These are phyloP conservation scores for Sisyra nigra DNA, from an alignment of 2,888 invertebrate genomes.

Conservation along the genomic window DNA sequence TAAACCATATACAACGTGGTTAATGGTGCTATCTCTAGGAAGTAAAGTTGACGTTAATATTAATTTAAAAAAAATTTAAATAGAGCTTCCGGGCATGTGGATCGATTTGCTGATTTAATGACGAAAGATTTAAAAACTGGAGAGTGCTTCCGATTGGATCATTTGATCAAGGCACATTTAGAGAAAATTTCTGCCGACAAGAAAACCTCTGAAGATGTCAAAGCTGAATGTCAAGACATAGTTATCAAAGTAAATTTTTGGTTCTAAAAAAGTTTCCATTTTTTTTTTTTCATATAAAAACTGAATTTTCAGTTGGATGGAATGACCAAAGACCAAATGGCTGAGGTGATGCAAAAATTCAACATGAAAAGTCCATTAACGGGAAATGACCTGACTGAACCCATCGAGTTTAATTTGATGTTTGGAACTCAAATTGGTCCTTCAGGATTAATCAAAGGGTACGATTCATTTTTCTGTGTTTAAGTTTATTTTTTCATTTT, in stretches of 20 bases:
- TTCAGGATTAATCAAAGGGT: slow-evolving; percentile 83
- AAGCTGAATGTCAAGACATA: slow-evolving; percentile 61
- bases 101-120: slow-evolving; percentile 98
- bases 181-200: slow-evolving; percentile 79
- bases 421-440: slow-evolving; percentile 97
- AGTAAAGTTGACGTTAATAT: background rate
- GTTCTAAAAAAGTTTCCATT: too few relatives aligned
- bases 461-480: background rate
- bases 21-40: too few relatives aligned
- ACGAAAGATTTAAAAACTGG: slow-evolving; percentile 93
- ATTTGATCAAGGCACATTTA: slow-evolving; percentile 87
- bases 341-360: slow-evolving; percentile 65
- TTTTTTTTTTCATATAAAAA: too few relatives aligned
- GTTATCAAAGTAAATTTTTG: slow-evolving; percentile 42
- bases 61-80: slow-evolving; percentile 3
- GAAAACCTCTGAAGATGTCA: slow-evolving; percentile 51
- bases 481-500: too few relatives aligned
- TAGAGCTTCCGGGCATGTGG: slow-evolving; percentile 95
- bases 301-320: slow-evolving; percentile 53
- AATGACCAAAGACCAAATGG: slow-evolving; percentile 82
- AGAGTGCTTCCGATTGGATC: slow-evolving; percentile 95
- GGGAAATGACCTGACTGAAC: slow-evolving; percentile 87
- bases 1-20: too few relatives aligned
- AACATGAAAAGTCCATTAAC: slow-evolving; percentile 91
- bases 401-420: slow-evolving; percentile 98